Evolutionary conservation across 2,888 invertebrate species (phyloP), one percentile per base, ranked within the genome.

Genomic region (Protodeltote pygarga): DNA sequence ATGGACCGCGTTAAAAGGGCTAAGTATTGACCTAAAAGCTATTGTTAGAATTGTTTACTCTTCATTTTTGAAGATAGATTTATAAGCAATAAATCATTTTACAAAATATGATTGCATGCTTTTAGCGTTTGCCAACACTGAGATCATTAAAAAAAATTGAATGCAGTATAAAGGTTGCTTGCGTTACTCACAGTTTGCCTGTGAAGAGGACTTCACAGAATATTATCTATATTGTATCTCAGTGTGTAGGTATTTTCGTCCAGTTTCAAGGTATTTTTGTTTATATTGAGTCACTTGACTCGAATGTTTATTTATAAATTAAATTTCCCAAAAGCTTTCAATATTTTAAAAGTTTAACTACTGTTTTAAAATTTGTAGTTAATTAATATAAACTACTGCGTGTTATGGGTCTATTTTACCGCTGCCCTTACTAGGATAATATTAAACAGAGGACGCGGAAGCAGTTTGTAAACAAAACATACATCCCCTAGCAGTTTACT

Each of bases 391-490:
- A 28, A 9, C 4, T 23, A n/a, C n/a, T 17, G 8, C 2, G 5
- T 20, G 20, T 11, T 11, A 8, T 14, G 4, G 11, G 23, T 46
- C 44, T 69, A 71, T 73, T 66, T 69, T 61, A 54, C 38, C 53
- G 50, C 54, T 52, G 53, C 58, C 59, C 63, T 73, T 65, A 68
- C 61, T 65, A 73, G 68, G 66, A 69, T 73, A 67, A 73, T 75
- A 72, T 70, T 74, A 65, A 71, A 65, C 70, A 64, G 65, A 55
- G 69, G 73, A 73, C 66, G 66, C 65, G 68, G 65, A 69, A 75
- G 78, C 72, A 70, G 76, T 81, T 79, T 74, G 77, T 83, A 85
- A 82, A 82, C 77, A 80, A 85, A 82, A 82, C 77, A 80, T 55
- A 52, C 57, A 70, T 73, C 67, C 62, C 65, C 71, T 52, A 46